Evolutionary conservation across 1,140 invertebrate species (phyloP), one percentile per base, ranked within the genome.

Genomic region (Paramacrobiotus metropolitanus): DNA sequence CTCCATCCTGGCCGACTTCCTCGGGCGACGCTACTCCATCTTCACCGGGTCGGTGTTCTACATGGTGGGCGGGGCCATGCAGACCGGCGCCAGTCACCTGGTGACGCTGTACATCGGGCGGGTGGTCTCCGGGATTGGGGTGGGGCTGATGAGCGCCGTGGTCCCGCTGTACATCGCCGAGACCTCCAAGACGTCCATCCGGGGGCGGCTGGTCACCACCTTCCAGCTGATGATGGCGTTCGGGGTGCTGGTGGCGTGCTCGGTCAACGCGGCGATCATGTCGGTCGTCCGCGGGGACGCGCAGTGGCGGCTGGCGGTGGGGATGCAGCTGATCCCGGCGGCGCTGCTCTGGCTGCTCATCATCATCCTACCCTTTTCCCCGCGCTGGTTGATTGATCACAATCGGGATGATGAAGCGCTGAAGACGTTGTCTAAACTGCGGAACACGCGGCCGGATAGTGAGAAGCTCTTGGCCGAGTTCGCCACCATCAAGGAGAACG

Each of bases 101-200:
- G 72, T 71, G 31, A 68, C 75, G 30, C 70, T 81, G 1, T 66
- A 81, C 2, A 67, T 72, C 59, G 80, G 80, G 15, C 66, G 80
- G 61, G 68, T 79, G 21, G 71, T 80, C 34, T 73, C 80, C 2
- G 80, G 80, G 20, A 67, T 77, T 45, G 80, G 76, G 31, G 80
- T 82, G 63, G 80, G 80, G 79, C 68, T 81, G 45, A 75, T 77
- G 9, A 81, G 79, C 2, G 80, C 77, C 70, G 75, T 75, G n/a
- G 77, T 80, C 3, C 80, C 80, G 1, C 76, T 81, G 69, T 81
- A 81, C 67, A 75, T 81, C 67, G 75, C 78, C 3, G 80, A 81
- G 69, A 74, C 76, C 30, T 72, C 80, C 1, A 77, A 77, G 0
- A 64, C 73, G n/a, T 68, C 77, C 61, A 70, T 73, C 28, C 68